Conservation (phyloP, 2,113 vertebrate genomes). For the Centrocercus urophasianus region DNA sequence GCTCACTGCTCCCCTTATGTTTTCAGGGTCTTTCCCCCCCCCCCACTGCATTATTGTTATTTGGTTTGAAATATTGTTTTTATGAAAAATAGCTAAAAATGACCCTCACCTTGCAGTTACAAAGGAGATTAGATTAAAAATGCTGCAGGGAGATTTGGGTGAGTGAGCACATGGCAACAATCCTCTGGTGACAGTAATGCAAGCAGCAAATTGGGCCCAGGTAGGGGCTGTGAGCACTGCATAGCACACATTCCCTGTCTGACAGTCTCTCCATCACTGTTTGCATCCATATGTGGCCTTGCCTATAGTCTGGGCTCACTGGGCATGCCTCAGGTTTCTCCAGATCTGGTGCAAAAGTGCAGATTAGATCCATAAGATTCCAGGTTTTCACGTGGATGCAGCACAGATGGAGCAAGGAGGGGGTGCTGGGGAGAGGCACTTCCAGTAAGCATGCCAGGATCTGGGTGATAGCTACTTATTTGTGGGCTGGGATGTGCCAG, state of each 20-base stretch:
- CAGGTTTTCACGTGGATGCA: background rate
- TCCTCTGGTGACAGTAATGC: background rate
- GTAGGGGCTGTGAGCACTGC: background rate
- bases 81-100: constrained; percentile 66
- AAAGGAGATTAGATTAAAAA: constrained; percentile 71
- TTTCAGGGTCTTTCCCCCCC: background rate
- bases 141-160: constrained; percentile 35
- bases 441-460: background rate
- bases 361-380: background rate
- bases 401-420: accelerated
- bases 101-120: constrained; percentile 50
- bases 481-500: background rate
- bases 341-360: background rate
- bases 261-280: background rate
- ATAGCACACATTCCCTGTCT: accelerated
- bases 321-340: background rate
- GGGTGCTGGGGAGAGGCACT: background rate
- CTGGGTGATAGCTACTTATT: background rate
- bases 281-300: accelerated
- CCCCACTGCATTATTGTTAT: constrained; percentile 14
- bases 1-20: constrained; percentile 15
- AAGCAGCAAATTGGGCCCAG: background rate
- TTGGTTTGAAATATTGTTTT: constrained; percentile 50
- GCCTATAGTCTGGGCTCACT: background rate
- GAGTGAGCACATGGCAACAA: constrained; percentile 6